A percentile compares a stretch with the other conserved stretches of the same genome.
Evolutionary conservation across 2,113 vertebrate species (phyloP).

Genomic region (Agapornis roseicollis): DNA sequence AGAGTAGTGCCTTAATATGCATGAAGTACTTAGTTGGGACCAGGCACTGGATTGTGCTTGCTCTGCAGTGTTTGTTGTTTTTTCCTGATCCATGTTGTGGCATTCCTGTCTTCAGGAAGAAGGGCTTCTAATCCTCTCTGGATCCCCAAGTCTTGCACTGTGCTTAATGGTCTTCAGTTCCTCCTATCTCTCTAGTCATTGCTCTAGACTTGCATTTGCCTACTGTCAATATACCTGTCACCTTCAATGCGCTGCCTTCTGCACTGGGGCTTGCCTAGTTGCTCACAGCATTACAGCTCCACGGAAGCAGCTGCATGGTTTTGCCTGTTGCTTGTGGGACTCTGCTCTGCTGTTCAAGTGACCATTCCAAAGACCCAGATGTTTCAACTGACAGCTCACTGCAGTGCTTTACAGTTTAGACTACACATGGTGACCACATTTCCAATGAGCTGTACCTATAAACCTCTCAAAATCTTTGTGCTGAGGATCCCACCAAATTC

Average conservation of each 20-base stretch:
- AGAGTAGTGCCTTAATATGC: neutral
- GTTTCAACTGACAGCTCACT: neutral
- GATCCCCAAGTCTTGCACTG: neutral
- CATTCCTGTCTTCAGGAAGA: neutral
- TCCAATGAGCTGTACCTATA: neutral
- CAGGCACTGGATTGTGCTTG: neutral
- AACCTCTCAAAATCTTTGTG: neutral
- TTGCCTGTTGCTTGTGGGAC: neutral
- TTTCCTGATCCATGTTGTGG: neutral
- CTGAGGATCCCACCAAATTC: neutral
- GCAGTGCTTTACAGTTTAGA: neutral
- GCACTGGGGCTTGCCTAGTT: neutral
- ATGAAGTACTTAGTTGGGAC: neutral
- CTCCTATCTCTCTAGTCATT: neutral
- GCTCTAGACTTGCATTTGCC: neutral
- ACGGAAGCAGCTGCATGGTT: neutral
- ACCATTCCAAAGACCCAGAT: neutral
- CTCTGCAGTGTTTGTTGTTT: neutral
- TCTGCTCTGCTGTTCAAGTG: neutral
- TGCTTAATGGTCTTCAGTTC: neutral
- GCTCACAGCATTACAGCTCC: neutral
- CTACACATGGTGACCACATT: neutral
- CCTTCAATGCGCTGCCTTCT: neutral
- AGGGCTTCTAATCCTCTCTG: neutral
- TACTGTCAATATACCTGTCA: neutral